Base-by-base conservation (phyloP, 2,113 vertebrate species). In the Mungos mungo region DNA sequence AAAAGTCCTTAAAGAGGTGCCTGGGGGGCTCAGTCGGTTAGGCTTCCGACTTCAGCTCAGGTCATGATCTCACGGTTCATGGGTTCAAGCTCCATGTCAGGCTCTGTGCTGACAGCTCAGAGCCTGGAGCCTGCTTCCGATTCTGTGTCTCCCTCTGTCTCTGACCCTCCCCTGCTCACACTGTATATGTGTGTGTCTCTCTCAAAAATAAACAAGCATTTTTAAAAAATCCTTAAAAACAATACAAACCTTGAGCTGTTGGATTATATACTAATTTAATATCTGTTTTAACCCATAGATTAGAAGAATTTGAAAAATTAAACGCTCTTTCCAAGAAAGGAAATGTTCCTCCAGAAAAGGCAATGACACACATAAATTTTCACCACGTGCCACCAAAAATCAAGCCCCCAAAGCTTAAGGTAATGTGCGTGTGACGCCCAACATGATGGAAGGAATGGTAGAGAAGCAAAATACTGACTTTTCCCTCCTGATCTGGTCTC, bases 281-380 rank as follows among this genome's bases (percentile, higher is more conserved):
- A 50, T 97, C 21, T 98, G 11, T 97, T 97, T 95, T 97, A 98
- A 97, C 83, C 77, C 97, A 76, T 95, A 99, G 98, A 92, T 98
- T 95, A 96, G 94, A 98, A 96, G 95, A 96, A 82, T 98, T 97
- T 95, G 91, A 97, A 83, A 97, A 96, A 88, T 92, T 98, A 72
- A 97, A 38, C 95, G 81, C 25, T 74, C n/a, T 16, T 95, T 90
- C 96, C 90, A 97, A 97, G 88, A 98, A 97, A 95, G 90, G 80
- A 77, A 29, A 87, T 23, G 18, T 31, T 1, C 97, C 94, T 98
- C 45, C 90, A 72, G 95, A 97, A 93, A 98, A 98, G 90, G 60
- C 79, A 1, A 0, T 96, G 16, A 3, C 86, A 35, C 33, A 2
- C 1, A 13, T 97, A 57, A 7, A 63, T 77, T 93, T 98, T 97